Evolutionary conservation across 2,888 invertebrate species (phyloP), one percentile per base, ranked within the genome.

Genomic region (Hypsopygia costalis): DNA sequence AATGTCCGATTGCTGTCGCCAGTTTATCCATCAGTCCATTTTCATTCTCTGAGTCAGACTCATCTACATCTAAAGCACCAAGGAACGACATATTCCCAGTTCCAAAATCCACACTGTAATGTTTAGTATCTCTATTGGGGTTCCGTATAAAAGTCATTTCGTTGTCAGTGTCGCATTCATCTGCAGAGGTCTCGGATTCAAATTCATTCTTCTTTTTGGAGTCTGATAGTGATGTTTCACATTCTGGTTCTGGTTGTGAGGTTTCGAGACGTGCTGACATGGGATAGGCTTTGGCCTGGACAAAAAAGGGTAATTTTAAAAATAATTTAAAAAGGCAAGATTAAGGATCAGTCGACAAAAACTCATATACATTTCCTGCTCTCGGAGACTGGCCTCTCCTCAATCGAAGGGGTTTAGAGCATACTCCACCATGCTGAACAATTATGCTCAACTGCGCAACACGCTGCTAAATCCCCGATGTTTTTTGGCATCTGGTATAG

Each of bases 1-100:
- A 77, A 80, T 94, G 94, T 9, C 93, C 92, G 47, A 94, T 93
- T n/a, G 93, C 93, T 36, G 91, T 91, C 0, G 93, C 91, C 32
- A 94, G 73, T 62, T 93, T 94, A 54, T 93, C 93, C 80, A 93
- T 91, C 1, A 91, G 82, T 0, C 91, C 92, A 58, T 90, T 92
- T 55, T 94, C 94, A 56, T 93, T 93, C 52, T 94, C 94, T 0
- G 94, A 93, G 63, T 94, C 94, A 0, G 93, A 93, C 46, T 94
- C 93, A 42, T 93, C 93, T 7, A 87, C 72, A 55, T 91, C 93
- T 82, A 62, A 72, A 35, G 72, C 85, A 55, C 69, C 74, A 8
- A 86, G 41, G 34, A 91, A 90, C 0, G 91, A 86, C 66, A 91
- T 74, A 49, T 87, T 90, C 5, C 89, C 88, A 11, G 70, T 64